Percentiles rank a stretch among this genome's conserved stretches.
Conservation (phyloP, 2,797 vertebrate genomes). For the Pangasius mekongensis region DNA sequence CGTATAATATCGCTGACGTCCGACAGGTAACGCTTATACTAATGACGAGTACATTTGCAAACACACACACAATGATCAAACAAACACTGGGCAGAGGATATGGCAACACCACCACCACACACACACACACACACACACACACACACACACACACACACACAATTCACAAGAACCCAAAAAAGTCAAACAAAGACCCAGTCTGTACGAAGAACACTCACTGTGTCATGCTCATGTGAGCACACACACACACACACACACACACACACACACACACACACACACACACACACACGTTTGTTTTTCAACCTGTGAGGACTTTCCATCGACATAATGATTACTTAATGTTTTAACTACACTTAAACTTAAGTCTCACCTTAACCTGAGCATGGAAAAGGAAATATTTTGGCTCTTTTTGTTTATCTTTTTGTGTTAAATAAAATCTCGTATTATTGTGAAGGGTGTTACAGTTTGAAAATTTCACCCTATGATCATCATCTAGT, state of each 20-base stretch:
- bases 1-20: background rate
- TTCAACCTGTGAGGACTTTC: background rate
- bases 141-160: constrained; percentile 9
- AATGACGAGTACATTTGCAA: background rate
- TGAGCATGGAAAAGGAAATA: background rate
- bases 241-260: background rate
- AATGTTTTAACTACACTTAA: background rate
- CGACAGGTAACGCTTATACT: background rate
- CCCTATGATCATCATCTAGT: background rate
- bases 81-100: background rate
- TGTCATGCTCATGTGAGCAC: background rate
- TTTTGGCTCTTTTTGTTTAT: background rate
- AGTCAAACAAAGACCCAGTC: constrained; percentile 17
- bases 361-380: background rate
- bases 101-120: background rate
- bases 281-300: background rate
- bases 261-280: background rate
- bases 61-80: background rate
- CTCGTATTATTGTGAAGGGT: background rate
- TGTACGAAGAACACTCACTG: constrained; percentile 7
- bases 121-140: background rate
- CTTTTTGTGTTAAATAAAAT: no score
- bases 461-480: background rate
- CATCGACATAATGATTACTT: background rate
- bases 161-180: background rate